phyloP scores from a whole-genome alignment of 2,113 vertebrate species.

The Boleophthalmus pectinirostris region DNA sequence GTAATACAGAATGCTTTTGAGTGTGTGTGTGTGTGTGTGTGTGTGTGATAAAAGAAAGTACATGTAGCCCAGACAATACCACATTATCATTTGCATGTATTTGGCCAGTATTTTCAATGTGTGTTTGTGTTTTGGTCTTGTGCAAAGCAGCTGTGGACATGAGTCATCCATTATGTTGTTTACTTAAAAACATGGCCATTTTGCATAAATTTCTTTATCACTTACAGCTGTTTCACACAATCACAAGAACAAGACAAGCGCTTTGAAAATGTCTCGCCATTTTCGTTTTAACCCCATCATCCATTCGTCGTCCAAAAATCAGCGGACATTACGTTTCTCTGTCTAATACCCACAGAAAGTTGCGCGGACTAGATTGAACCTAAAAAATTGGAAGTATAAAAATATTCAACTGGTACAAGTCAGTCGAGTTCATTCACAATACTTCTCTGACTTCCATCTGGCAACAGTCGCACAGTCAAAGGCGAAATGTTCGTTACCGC shows the following conservation, averaged over 20 bases:
- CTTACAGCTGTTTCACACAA: slow-evolving; percentile 4
- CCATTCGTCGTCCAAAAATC: neutral
- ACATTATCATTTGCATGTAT: neutral
- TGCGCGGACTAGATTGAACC: neutral
- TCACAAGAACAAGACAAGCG: slow-evolving; percentile 6
- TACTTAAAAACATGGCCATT: neutral
- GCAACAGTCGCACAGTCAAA: slow-evolving; percentile 28
- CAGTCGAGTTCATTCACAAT: slow-evolving; percentile 30
- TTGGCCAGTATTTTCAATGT: neutral
- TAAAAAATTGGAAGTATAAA: neutral
- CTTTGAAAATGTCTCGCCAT: neutral
- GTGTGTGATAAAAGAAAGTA: neutral
- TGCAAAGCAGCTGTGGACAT: slow-evolving; percentile 3
- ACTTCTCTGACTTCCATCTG: slow-evolving; percentile 56
- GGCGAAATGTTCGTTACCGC: slow-evolving; percentile 46
- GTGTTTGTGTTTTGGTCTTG: neutral
- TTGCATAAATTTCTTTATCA: slow-evolving; percentile 3
- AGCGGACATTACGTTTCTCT: neutral
- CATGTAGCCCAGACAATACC: neutral
- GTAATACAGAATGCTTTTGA: neutral
- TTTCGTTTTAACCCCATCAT: neutral
- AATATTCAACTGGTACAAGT: neutral
- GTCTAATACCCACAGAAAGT: neutral
- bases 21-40: neutral
- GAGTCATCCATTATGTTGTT: slow-evolving; percentile 9